phyloP scores from a whole-genome alignment of 2,888 invertebrate species.

The Gymnocheta viridis region DNA sequence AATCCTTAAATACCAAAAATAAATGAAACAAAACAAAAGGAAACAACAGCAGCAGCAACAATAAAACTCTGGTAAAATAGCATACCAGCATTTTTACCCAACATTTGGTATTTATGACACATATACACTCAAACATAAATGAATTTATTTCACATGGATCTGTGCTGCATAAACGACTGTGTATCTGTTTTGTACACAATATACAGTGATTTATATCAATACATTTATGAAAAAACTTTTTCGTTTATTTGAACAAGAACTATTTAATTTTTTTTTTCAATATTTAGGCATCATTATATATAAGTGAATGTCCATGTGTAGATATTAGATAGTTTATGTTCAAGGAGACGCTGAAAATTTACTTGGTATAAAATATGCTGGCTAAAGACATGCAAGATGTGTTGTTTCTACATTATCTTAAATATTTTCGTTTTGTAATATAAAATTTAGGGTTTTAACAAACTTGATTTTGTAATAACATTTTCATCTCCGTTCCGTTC shows the following conservation, averaged over 20 bases:
- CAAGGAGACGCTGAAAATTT: not conserved
- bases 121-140: not conserved
- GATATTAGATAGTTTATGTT: constrained; percentile 29
- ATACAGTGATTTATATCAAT: constrained; percentile 53
- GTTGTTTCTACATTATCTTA: too few species aligned
- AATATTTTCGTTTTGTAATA: too few species aligned
- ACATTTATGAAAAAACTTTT: constrained; percentile 26
- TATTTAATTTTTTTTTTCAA: constrained; percentile 31
- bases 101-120: constrained; percentile 13
- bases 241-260: constrained; percentile 45
- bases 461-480: too few species aligned
- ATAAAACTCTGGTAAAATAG: constrained; percentile 9
- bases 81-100: constrained; percentile 1
- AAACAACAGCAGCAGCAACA: constrained; percentile 29
- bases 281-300: constrained; percentile 17
- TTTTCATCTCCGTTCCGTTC: too few species aligned
- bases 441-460: too few species aligned
- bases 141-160: constrained; percentile 29
- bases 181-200: constrained; percentile 26
- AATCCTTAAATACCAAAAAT: constrained; percentile 35
- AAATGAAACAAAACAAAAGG: not conserved
- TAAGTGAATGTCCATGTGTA: not conserved
- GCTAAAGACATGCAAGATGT: too few species aligned
- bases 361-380: too few species aligned
- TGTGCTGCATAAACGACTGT: not conserved